Percentiles rank a stretch among this genome's conserved stretches.
phyloP scores from a whole-genome alignment of 2,113 vertebrate species.

The Sebastes fasciatus region DNA sequence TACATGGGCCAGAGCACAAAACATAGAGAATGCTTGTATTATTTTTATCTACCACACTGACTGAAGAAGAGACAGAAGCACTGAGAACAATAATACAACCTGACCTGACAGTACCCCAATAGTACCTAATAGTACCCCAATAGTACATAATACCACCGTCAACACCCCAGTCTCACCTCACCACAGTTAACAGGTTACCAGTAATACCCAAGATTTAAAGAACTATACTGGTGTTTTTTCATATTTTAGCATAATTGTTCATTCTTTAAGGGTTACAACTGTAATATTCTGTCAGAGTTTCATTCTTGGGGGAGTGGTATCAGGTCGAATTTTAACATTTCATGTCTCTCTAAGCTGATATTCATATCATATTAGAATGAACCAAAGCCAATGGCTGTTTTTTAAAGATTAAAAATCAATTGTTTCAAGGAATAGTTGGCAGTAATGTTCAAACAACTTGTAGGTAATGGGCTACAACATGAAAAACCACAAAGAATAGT shows the following conservation, averaged over 20 bases:
- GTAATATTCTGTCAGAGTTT: neutral
- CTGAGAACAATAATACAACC: constrained; percentile 73
- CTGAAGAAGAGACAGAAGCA: constrained; percentile 76
- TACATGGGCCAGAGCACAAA: constrained; percentile 68
- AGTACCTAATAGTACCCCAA: constrained; percentile 27
- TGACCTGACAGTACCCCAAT: constrained; percentile 57
- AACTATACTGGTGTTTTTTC: constrained; percentile 8
- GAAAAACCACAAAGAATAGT: constrained; percentile 21
- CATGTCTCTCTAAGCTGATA: neutral
- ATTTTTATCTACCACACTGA: constrained; percentile 66
- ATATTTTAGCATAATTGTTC: constrained; percentile 5
- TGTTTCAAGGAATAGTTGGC: neutral
- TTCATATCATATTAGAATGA: neutral
- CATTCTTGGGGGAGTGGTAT: neutral
- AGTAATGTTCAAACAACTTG: neutral
- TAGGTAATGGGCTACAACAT: neutral
- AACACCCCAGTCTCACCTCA: constrained; percentile 15
- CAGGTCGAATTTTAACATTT: neutral
- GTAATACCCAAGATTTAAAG: constrained; percentile 13
- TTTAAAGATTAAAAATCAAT: neutral
- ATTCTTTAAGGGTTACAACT: neutral
- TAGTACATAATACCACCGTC: constrained; percentile 17
- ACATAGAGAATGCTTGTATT: constrained; percentile 72
- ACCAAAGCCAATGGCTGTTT: neutral
- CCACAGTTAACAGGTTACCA: constrained; percentile 21